Conservation (phyloP, 92 coral and sea anemone genomes). For the Diadumene lineata region DNA sequence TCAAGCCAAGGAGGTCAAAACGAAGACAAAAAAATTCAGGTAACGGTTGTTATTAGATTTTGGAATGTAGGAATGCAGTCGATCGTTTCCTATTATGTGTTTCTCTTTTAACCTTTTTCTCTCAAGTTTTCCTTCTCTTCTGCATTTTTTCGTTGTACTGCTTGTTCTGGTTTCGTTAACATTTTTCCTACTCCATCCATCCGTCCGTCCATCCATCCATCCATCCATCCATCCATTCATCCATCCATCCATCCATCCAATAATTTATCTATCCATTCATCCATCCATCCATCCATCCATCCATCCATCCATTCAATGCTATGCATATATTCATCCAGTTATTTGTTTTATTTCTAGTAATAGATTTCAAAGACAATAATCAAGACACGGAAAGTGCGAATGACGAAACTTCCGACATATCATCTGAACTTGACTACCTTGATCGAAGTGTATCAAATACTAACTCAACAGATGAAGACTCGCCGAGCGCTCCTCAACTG, state of each 20-base stretch:
- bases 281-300: too few relatives aligned
- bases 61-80: neutral
- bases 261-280: too few relatives aligned
- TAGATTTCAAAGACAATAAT: constrained; percentile 5
- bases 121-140: neutral
- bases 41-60: neutral
- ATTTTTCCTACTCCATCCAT: neutral
- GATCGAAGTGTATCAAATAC: constrained; percentile 42
- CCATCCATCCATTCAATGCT: neutral
- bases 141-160: neutral
- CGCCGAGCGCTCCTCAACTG: neutral
- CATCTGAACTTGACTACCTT: constrained; percentile 74
- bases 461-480: constrained; percentile 34
- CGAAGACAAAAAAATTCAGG: constrained; percentile 10
- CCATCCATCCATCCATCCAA: too few relatives aligned
- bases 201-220: too few relatives aligned
- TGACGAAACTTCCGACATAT: constrained; percentile 61
- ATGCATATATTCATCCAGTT: neutral
- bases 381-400: constrained; percentile 13
- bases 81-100: too few relatives aligned
- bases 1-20: constrained; percentile 46
- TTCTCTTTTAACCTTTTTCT: too few relatives aligned
- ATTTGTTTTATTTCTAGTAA: neutral
- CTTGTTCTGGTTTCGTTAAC: neutral
- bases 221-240: too few relatives aligned